Evolutionary conservation across 2,797 vertebrate species (phyloP).

Genomic region (Hirundo rustica): DNA sequence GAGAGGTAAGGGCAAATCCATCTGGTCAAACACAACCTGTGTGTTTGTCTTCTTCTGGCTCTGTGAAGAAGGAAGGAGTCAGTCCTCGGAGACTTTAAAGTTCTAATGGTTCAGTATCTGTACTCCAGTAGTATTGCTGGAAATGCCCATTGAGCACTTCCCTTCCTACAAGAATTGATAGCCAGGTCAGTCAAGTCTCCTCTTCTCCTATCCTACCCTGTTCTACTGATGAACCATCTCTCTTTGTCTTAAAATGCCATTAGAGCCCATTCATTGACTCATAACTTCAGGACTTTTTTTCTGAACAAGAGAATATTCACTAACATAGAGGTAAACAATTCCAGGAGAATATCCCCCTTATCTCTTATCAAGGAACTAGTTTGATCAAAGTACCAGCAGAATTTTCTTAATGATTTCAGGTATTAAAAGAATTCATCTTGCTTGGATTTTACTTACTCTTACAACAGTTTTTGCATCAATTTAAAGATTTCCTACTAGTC

Average conservation of each 20-base stretch:
- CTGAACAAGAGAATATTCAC: neutral
- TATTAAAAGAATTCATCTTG: neutral
- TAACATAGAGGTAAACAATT: neutral
- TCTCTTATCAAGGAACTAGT: neutral
- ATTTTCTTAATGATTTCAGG: neutral
- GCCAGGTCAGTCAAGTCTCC: neutral
- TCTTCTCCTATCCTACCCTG: neutral
- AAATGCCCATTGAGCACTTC: neutral
- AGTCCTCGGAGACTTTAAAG: neutral
- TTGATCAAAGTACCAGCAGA: neutral
- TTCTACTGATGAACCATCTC: neutral
- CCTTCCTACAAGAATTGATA: neutral
- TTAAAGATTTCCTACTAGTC: neutral
- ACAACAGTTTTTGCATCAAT: neutral
- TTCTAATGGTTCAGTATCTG: neutral
- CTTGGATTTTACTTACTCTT: neutral
- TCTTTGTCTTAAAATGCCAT: neutral
- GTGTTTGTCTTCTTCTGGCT: neutral
- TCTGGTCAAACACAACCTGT: neutral
- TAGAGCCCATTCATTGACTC: neutral
- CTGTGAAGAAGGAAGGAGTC: neutral
- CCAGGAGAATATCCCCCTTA: neutral
- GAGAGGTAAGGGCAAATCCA: neutral
- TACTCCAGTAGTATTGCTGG: neutral
- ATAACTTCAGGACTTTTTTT: neutral